phyloP scores from a whole-genome alignment of 1,140 invertebrate species.

The Leptinotarsa undecemlineata region DNA sequence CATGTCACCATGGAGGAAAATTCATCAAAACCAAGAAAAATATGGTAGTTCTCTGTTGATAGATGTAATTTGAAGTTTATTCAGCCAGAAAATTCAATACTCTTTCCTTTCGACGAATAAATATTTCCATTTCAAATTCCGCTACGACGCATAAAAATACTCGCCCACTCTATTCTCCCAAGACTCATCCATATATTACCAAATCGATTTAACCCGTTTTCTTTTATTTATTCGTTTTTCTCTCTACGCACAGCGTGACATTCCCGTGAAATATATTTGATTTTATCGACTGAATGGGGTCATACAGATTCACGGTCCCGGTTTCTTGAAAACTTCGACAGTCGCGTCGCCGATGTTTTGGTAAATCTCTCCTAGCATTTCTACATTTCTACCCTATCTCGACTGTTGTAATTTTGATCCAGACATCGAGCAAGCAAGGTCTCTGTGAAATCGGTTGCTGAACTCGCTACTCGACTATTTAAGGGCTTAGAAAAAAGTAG shows the following conservation, averaged over 20 bases:
- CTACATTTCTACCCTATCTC: background rate
- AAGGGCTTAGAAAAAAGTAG: background rate
- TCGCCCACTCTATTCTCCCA: background rate
- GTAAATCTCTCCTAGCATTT: background rate
- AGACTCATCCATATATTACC: slow-evolving; percentile 9
- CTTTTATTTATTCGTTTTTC: slow-evolving; percentile 11
- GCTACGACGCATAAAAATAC: background rate
- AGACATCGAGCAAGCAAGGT: background rate
- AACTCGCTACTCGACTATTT: background rate
- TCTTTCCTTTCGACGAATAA: background rate
- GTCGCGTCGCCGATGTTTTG: background rate
- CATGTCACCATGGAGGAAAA: too few relatives aligned
- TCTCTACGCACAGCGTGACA: slow-evolving; percentile 8
- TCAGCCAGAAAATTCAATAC: too few relatives aligned
- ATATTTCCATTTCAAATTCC: slow-evolving; percentile 1
- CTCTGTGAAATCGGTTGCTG: slow-evolving; percentile 3
- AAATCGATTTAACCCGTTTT: slow-evolving; percentile 15
- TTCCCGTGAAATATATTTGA: slow-evolving; percentile 17
- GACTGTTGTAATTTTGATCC: slow-evolving; percentile 14
- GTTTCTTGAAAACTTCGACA: background rate
- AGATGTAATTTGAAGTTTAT: too few relatives aligned
- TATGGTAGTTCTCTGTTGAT: too few relatives aligned
- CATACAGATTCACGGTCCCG: background rate
- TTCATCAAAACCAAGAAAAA: too few relatives aligned
- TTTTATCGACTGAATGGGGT: slow-evolving; percentile 17